phyloP scores from a whole-genome alignment of 2,888 invertebrate species.

The Ectemnius continuus region DNA sequence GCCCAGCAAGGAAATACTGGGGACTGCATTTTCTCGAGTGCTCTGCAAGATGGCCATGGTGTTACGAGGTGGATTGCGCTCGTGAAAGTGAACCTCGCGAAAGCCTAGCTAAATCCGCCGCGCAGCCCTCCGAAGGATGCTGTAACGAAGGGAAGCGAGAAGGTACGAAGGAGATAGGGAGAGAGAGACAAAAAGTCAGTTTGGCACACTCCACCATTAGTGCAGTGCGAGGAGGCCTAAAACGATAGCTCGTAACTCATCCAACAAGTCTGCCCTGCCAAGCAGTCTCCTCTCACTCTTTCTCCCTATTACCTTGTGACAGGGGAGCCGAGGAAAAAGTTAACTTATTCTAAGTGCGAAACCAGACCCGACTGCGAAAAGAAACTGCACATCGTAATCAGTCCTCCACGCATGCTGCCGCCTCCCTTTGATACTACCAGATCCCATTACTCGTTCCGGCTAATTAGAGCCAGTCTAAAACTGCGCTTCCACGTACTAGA shows the following conservation, averaged over 20 bases:
- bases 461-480: constrained; percentile 15
- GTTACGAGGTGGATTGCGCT: constrained; percentile 32
- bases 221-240: constrained; percentile 31
- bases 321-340: constrained; percentile 54
- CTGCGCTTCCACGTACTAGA: no score
- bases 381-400: constrained; percentile 53
- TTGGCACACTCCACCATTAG: constrained; percentile 60
- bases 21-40: no score
- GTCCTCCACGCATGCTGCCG: constrained; percentile 46
- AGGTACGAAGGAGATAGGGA: not conserved
- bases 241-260: constrained; percentile 60
- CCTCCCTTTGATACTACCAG: constrained; percentile 21
- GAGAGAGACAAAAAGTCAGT: constrained; percentile 50
- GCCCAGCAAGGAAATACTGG: constrained; percentile 7
- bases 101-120: constrained; percentile 26
- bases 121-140: constrained; percentile 15
- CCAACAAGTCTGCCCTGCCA: constrained; percentile 36
- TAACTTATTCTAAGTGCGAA: constrained; percentile 63
- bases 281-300: constrained; percentile 26
- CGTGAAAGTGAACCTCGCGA: constrained; percentile 4
- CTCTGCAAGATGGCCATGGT: constrained; percentile 23
- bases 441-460: constrained; percentile 17
- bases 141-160: constrained; percentile 10
- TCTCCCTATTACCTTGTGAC: constrained; percentile 49
- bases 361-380: constrained; percentile 46